These are phyloP conservation scores for Amblyraja radiata DNA, from an alignment of 2,797 vertebrate species.

Conservation along the genomic window DNA sequence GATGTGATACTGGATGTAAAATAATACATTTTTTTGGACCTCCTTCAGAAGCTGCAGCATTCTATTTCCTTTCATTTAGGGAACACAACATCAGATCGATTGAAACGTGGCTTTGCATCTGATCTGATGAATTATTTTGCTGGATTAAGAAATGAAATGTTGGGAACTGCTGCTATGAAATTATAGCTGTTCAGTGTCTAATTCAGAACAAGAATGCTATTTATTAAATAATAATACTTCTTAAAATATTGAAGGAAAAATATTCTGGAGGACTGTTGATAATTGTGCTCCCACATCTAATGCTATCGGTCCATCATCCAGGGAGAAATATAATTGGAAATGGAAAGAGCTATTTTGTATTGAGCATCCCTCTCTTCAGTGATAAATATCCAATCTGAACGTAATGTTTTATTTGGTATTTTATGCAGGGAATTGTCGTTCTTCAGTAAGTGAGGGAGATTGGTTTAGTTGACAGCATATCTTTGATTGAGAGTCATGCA, in stretches of 20 bases:
- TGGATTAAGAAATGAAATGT: neutral
- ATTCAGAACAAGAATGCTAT: neutral
- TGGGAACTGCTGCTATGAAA: neutral
- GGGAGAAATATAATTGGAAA: constrained; percentile 3
- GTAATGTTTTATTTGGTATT: neutral
- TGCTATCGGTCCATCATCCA: neutral
- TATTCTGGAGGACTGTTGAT: neutral
- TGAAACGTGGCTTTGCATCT: neutral
- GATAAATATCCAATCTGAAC: constrained; percentile 9
- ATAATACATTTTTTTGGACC: neutral
- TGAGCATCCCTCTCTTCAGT: neutral
- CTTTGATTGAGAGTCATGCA: neutral
- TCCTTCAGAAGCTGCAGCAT: neutral
- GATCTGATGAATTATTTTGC: neutral
- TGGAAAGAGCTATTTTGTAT: neutral
- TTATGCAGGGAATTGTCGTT: neutral
- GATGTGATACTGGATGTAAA: neutral
- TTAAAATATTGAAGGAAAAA: neutral
- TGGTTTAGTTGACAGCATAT: neutral
- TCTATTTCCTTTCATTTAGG: neutral
- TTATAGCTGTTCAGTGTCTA: neutral
- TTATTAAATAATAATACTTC: neutral
- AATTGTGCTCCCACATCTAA: neutral
- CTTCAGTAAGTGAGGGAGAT: constrained; percentile 4
- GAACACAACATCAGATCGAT: neutral